Evolutionary conservation across 2,113 vertebrate species (phyloP).

Genomic region (Cyrtonyx montezumae): DNA sequence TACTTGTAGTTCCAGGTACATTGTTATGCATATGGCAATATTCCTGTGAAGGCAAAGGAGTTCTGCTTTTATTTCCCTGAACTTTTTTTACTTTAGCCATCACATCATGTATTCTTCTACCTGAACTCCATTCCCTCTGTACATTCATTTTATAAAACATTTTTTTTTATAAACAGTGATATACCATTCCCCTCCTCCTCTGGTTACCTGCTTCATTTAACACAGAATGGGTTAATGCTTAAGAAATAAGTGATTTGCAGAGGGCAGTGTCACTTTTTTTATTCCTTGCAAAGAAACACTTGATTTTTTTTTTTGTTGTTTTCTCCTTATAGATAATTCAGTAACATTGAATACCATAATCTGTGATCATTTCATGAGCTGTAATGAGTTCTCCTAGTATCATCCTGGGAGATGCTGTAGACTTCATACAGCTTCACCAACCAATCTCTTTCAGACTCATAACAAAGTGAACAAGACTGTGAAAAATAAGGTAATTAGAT

Average conservation of each 20-base stretch:
- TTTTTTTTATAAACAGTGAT: not conserved
- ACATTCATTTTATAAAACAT: not conserved
- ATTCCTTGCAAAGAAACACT: not conserved
- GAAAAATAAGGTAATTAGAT: conserved; percentile 36
- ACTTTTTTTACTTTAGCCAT: not conserved
- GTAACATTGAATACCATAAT: not conserved
- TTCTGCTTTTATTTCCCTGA: not conserved
- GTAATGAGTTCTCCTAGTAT: not conserved
- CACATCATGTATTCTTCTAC: not conserved
- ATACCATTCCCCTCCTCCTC: not conserved
- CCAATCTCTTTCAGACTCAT: not conserved
- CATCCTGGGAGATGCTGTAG: not conserved
- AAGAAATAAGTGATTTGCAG: not conserved
- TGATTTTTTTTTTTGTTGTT: not conserved
- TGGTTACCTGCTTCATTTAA: not conserved
- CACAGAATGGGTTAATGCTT: not conserved
- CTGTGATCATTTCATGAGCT: not conserved
- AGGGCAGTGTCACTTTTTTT: not conserved
- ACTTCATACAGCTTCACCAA: not conserved
- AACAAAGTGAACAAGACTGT: conserved; percentile 16
- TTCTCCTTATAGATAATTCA: not conserved
- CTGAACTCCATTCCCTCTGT: not conserved
- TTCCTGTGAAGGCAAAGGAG: not conserved
- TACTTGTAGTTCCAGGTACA: not conserved
- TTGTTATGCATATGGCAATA: not conserved